Evolutionary conservation across 2,888 invertebrate species (phyloP).

Genomic region (Anagyrus pseudococci): DNA sequence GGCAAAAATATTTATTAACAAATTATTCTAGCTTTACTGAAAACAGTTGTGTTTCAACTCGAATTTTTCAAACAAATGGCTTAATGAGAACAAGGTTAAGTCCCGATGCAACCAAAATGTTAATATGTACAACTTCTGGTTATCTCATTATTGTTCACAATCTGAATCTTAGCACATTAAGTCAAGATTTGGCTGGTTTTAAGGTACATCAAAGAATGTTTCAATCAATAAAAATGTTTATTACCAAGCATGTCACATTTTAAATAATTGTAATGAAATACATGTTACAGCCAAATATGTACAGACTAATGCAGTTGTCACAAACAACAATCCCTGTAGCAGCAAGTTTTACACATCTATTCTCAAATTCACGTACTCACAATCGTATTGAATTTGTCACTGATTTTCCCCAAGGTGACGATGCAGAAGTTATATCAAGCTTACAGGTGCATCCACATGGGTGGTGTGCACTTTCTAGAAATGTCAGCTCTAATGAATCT

Average conservation of each 20-base stretch:
- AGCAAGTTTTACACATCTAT: conserved; percentile 82
- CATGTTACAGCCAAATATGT: conserved; percentile 80
- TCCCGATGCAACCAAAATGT: conserved; percentile 85
- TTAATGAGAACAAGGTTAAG: conserved; percentile 87
- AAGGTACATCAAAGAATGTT: conserved; percentile 65
- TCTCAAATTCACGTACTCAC: conserved; percentile 73
- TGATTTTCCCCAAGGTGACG: conserved; percentile 86
- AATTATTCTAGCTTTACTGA: conserved; percentile 68
- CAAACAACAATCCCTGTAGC: conserved; percentile 82
- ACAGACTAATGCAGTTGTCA: conserved; percentile 87
- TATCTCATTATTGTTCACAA: conserved; percentile 90
- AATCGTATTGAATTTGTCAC: conserved; percentile 90
- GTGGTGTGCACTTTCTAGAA: conserved; percentile 87
- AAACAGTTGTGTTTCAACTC: conserved; percentile 76
- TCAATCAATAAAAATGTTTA: background rate
- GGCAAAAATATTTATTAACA: background rate
- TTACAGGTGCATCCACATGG: conserved; percentile 90
- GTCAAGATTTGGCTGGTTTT: conserved; percentile 83
- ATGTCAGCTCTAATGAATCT: conserved; percentile 83
- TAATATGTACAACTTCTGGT: conserved; percentile 90
- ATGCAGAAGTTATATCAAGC: conserved; percentile 90
- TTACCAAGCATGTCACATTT: background rate
- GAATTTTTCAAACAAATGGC: conserved; percentile 85
- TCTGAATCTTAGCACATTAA: conserved; percentile 80
- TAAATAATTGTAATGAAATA: conserved; percentile 17